Evolutionary conservation across 1,140 invertebrate species (phyloP), one percentile per base, ranked within the genome.

Genomic region (Bombyx mandarina): DNA sequence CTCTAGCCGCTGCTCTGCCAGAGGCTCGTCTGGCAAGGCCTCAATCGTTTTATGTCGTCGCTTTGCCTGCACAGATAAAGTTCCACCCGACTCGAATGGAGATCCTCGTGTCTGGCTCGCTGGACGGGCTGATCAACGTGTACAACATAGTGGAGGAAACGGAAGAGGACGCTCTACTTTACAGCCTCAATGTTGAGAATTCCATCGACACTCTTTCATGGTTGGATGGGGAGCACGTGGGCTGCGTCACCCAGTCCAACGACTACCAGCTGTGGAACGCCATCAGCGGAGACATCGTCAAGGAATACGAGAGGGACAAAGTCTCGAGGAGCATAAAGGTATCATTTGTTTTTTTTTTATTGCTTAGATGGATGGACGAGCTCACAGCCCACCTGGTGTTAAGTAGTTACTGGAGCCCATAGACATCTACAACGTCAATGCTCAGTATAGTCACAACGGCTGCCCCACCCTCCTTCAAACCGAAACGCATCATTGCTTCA

Each of bases 121-220:
- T 92, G 0, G 96, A 98, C 88, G 96, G 96, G 0, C 86, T 98
- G 1, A 91, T 98, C 1, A 98, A 97, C 86, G 74, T 96, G 18
- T 98, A 93, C 80, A 93, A 98, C 77, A 88, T 98, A 1, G 90
- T 88, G 51, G 88, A 96, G 79, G 66, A 87, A 0, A 88, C 80
- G 2, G 96, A 98, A 88, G 95, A 97, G 60, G 93, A 95, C 76
- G 96, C 97, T 0, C 83, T 98, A 1, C 79, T 86, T 18, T 92
- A 92, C 71, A 94, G 93, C 2, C 88, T 96, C n/a, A 98, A 97
- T 77, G 92, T 94, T 8, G 94, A 95, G 73, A 94, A 93, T 57
- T 93, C 94, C 46, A 92, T 97, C 52, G 93, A 95, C 74, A 88
- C 88, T 57, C 58, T 93, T 5, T 71, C 73, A 10, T 92, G 91